These are phyloP conservation scores for Notoglanidium macrostoma DNA, from an alignment of 2,797 vertebrate species.

Conservation along the genomic window DNA sequence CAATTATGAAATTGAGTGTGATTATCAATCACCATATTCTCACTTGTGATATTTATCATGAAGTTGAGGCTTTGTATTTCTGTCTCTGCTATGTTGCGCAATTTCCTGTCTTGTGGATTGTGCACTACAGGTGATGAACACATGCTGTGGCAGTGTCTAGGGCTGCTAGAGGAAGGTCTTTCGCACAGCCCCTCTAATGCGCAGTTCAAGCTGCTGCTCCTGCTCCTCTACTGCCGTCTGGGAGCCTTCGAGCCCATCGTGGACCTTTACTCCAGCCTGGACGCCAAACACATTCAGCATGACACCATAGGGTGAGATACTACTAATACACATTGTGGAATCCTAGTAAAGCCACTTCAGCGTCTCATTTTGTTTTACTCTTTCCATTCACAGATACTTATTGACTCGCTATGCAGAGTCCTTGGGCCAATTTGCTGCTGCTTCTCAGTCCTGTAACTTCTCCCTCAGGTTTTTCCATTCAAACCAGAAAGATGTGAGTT, in stretches of 20 bases:
- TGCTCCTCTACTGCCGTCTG: conserved; percentile 91
- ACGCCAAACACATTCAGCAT: conserved; percentile 97
- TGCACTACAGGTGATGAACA: conserved; percentile 81
- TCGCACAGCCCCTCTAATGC: conserved; percentile 89
- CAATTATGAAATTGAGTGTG: neutral
- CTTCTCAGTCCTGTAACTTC: conserved; percentile 96
- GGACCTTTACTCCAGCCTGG: conserved; percentile 94
- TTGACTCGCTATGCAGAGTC: conserved; percentile 91
- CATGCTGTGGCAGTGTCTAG: conserved; percentile 85
- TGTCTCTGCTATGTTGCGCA: neutral
- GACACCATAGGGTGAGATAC: conserved; percentile 93
- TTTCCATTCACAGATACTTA: conserved; percentile 81
- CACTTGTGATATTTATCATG: neutral
- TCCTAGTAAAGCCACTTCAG: neutral
- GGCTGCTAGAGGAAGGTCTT: conserved; percentile 88
- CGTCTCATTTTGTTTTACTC: neutral
- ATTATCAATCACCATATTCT: neutral
- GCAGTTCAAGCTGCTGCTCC: conserved; percentile 96
- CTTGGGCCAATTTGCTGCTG: conserved; percentile 92
- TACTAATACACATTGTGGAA: neutral
- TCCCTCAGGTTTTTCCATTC: conserved; percentile 99
- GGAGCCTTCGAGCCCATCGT: conserved; percentile 94
- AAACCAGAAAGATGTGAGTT: conserved; percentile 99
- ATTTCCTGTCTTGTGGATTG: neutral
- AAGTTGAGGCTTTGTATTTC: neutral